Conservation (phyloP, 2,113 vertebrate species). For the Corythornis vintsioides region DNA sequence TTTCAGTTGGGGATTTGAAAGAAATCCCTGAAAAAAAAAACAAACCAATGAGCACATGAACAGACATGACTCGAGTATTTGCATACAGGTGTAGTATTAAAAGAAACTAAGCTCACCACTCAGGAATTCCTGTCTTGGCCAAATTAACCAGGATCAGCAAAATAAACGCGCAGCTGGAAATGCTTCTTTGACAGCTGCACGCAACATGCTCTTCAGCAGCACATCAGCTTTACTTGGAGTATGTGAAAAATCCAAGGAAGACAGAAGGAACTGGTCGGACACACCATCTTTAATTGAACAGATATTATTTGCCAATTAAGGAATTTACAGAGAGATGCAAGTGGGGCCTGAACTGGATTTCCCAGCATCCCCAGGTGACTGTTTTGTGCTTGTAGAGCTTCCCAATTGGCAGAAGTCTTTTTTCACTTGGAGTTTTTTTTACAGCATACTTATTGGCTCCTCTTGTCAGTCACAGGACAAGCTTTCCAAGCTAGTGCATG, state of each 20-base stretch:
- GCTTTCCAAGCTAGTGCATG: background rate
- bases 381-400: background rate
- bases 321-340: background rate
- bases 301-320: constrained; percentile 1
- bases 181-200: constrained; percentile 41
- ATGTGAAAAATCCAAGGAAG: background rate
- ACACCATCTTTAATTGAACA: background rate
- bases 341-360: constrained; percentile 15
- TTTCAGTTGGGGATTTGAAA: background rate
- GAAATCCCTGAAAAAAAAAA: background rate
- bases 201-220: background rate
- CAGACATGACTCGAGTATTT: constrained; percentile 31
- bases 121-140: constrained; percentile 45
- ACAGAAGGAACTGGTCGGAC: background rate
- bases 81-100: constrained; percentile 53
- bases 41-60: background rate
- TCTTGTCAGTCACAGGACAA: background rate
- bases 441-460: background rate
- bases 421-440: background rate
- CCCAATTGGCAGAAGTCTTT: background rate
- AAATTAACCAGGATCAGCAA: constrained; percentile 44
- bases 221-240: background rate
- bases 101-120: constrained; percentile 29
- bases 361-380: background rate
- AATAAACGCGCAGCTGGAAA: constrained; percentile 12